A percentile compares a stretch with the other conserved stretches of the same genome.
Conservation (phyloP, 2,888 invertebrate genomes). For the Chymomyza procnemis region DNA sequence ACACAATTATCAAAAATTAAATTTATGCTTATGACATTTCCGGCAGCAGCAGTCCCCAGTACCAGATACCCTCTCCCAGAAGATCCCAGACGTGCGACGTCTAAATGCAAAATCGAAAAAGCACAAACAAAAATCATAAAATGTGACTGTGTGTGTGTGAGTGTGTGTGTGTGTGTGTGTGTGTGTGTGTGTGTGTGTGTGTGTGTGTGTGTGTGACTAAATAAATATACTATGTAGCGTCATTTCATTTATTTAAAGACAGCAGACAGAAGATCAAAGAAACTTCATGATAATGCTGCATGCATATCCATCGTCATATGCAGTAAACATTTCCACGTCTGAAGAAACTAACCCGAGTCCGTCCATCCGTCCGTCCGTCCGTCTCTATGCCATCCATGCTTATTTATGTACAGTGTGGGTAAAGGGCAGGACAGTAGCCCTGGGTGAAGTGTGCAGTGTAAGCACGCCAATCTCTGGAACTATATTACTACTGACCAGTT, state of each 20-base stretch:
- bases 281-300: conserved; percentile 59
- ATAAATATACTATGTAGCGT: conserved; percentile 23
- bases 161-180: neutral
- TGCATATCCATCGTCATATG: conserved; percentile 64
- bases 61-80: neutral
- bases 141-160: conserved; percentile 8
- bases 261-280: conserved; percentile 57
- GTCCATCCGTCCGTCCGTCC: too few relatives aligned
- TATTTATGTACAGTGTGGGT: neutral
- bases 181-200: neutral
- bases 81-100: neutral
- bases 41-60: conserved; percentile 44
- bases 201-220: conserved; percentile 5
- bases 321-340: conserved; percentile 1
- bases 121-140: neutral
- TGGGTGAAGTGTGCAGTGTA: neutral
- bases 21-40: conserved; percentile 71
- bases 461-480: neutral
- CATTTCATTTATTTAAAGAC: conserved; percentile 56
- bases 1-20: conserved; percentile 69
- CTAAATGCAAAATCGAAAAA: conserved; percentile 44
- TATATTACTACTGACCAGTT: neutral
- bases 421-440: neutral
- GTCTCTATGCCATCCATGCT: neutral
- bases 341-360: neutral